Evolutionary conservation across 2,888 invertebrate species (phyloP), one percentile per base, ranked within the genome.

Genomic region (Endotricha flammealis): DNA sequence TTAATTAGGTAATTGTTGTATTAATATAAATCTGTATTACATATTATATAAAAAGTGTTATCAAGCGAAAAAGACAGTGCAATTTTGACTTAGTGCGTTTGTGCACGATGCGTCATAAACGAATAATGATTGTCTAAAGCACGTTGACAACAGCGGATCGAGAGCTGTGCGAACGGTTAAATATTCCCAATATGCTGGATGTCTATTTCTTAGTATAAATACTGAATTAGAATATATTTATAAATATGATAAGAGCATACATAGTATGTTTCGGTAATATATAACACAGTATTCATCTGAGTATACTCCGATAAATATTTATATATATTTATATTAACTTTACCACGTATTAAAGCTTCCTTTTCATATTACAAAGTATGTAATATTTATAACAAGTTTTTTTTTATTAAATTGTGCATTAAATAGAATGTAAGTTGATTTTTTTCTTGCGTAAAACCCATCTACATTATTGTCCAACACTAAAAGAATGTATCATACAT

Each of bases 311-410:
- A 47, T 38, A 39, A 39, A 39, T 43, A 36, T 25, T 39, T 43
- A 33, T 33, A 38, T 25, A 38, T 46, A 44, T 29, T 34, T 38
- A 40, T 39, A 42, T 40, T 42, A 39, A 39, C 41, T 77, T 70
- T 71, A 74, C 74, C 60, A 74, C 81, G 81, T 82, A 79, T 82
- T 83, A 83, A 83, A 83, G 83, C 82, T 82, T 80, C 58, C 56
- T 71, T 80, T 79, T 76, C 65, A 68, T 68, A 73, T 78, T 81
- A 82, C 48, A 71, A 70, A 62, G 61, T 62, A 50, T 63, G 61
- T 65, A 62, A 67, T 53, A 58, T 57, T 65, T 53, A 55, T 57
- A 66, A 62, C 48, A 56, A 53, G 53, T 47, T 46, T 46, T 41
- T 63, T 57, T n/a, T 51, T 44, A 51, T 47, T 30, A 36, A 43